Base-by-base conservation (phyloP, 2,113 vertebrate genomes). In the Catharus minimus region DNA sequence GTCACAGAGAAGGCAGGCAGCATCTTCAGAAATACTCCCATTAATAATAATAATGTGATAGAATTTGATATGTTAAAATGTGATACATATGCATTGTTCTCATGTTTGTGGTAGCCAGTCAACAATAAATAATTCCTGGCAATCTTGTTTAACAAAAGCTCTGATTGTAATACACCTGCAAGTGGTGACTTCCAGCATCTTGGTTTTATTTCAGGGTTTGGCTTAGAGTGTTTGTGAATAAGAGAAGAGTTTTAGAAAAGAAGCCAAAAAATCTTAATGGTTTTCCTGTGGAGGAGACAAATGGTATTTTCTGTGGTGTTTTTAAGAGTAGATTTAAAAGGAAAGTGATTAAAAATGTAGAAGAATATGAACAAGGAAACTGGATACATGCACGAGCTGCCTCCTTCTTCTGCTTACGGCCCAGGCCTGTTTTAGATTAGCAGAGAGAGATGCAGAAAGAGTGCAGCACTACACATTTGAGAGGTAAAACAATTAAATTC, bases 271-370 rank as follows among this genome's bases (percentile, higher is more conserved):
- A 15, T 62, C 16, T 20, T 89, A 82, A 69, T 81, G 44, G 20
- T 77, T 93, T 94, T 92, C 30, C 38, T 91, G 6, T 58, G 50
- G 65, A 82, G 44, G 43, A 87, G 67, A 67, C 44, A 85, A 94
- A 68, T 69, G 11, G 11, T 72, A 15, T 90, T 57, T 90, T 82
- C 66, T 75, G 43, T 77, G 55, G 52, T 82, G 82, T 39, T 94
- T 93, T 92, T 55, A 74, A 94, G 71, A 94, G 74, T 76, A 77
- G 49, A 85, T 82, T 91, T 92, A 79, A 95, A 95, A 85, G 60
- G 76, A 86, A 84, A 60, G 68, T 82, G 69, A 94, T 96, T 94
- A 92, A 95, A 96, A 95, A 96, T 96, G 92, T 91, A 93, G 39
- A 87, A 89, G 80, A 85, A 69, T 93, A 93, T 90, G 69, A 88